phyloP scores from a whole-genome alignment of 2,888 invertebrate species.

The Calephelis perditalis region DNA sequence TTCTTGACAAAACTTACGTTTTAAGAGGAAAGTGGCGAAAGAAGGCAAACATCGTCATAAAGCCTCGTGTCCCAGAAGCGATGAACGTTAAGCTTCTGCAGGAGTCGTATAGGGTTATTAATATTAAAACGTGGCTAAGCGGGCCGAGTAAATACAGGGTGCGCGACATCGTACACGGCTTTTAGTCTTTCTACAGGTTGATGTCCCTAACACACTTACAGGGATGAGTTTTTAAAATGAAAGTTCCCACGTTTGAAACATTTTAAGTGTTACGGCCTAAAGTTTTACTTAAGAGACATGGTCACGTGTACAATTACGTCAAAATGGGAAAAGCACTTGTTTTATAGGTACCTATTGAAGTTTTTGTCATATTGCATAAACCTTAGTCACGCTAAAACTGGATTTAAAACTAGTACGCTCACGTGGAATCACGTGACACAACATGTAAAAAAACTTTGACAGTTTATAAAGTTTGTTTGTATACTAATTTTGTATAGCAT shows the following conservation, averaged over 20 bases:
- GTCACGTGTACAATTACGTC: too few species aligned
- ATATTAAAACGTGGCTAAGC: slow-evolving; percentile 57
- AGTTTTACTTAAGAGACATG: background rate
- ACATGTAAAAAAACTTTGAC: too few species aligned
- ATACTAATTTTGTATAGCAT: too few species aligned
- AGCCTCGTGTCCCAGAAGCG: slow-evolving; percentile 50
- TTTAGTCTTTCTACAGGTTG: slow-evolving; percentile 6
- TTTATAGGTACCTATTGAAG: too few species aligned
- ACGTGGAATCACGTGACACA: too few species aligned
- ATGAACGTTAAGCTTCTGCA: slow-evolving; percentile 41
- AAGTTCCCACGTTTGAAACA: slow-evolving; percentile 7
- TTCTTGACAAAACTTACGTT: slow-evolving; percentile 42
- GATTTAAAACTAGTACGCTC: too few species aligned
- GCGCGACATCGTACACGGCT: slow-evolving; percentile 30
- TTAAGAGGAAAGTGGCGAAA: slow-evolving; percentile 40
- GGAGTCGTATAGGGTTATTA: slow-evolving; percentile 65
- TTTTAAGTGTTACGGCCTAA: background rate
- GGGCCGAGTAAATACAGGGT: slow-evolving; percentile 53
- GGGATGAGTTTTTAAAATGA: slow-evolving; percentile 12
- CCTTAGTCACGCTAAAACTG: too few species aligned
- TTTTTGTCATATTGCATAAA: too few species aligned
- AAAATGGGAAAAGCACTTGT: too few species aligned
- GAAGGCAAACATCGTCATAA: slow-evolving; percentile 68
- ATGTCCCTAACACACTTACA: slow-evolving; percentile 13
- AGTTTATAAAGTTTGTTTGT: too few species aligned